Base-by-base conservation (phyloP, 2,888 invertebrate genomes). In the Callyntrura guangdongensis region DNA sequence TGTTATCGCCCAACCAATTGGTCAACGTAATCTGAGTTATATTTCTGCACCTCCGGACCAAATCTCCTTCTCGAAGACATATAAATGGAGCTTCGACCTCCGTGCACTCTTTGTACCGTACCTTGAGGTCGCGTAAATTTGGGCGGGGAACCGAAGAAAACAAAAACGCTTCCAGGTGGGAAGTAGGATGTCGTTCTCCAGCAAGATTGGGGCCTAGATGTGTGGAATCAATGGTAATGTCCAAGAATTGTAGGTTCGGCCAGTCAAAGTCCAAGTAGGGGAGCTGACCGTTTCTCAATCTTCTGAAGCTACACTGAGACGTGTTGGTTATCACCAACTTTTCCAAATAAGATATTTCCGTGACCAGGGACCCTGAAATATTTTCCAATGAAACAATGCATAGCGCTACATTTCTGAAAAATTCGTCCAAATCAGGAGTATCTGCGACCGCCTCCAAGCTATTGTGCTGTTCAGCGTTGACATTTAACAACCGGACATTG, bases 331-430 rank as follows among this genome's bases (percentile, higher is more conserved):
- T 36, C n/a, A 14, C 36, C 9, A 69, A 6, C 36, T 36, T 69
- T 36, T 69, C 69, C 69, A 69, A 69, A n/a, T 69, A 36, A 0
- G 69, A 36, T 36, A 69, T 25, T n/a, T n/a, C n/a, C n/a, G n/a
- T n/a, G n/a, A n/a, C n/a, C n/a, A n/a, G n/a, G n/a, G n/a, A n/a
- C n/a, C n/a, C n/a, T n/a, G n/a, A n/a, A n/a, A n/a, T n/a, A n/a
- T n/a, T n/a, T n/a, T n/a, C n/a, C n/a, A n/a, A n/a, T n/a, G n/a
- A n/a, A n/a, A n/a, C n/a, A n/a, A n/a, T n/a, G n/a, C n/a, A n/a
- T n/a, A n/a, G n/a, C n/a, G n/a, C n/a, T n/a, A n/a, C n/a, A n/a
- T n/a, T n/a, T n/a, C n/a, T n/a, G n/a, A n/a, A n/a, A n/a, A n/a
- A n/a, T n/a, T n/a, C n/a, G n/a, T n/a, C n/a, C n/a, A n/a, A n/a